Percentiles rank a stretch among this genome's conserved stretches.
Evolutionary conservation across 1,140 invertebrate genomes (phyloP).

Genomic region (Leguminivora glycinivorella): DNA sequence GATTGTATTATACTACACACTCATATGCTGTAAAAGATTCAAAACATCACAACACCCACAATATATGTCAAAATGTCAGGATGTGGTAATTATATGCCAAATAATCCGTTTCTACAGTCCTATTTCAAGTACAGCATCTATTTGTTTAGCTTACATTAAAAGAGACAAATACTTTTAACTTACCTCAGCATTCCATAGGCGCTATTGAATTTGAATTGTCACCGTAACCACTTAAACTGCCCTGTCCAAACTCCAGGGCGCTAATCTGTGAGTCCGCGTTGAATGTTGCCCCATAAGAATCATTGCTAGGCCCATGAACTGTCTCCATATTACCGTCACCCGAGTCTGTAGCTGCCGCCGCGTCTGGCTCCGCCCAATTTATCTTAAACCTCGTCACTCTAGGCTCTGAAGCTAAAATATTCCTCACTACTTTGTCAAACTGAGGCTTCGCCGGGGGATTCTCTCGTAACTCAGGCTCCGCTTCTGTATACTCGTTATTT

Average conservation of each 20-base stretch:
- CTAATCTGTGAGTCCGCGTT: slow-evolving; percentile 73
- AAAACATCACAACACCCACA: too few relatives aligned
- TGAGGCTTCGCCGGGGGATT: slow-evolving; percentile 95
- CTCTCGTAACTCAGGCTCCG: slow-evolving; percentile 94
- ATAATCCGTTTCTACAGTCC: too few relatives aligned
- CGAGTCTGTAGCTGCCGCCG: slow-evolving; percentile 53
- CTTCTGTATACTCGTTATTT: slow-evolving; percentile 97
- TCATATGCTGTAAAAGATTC: too few relatives aligned
- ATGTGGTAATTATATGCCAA: too few relatives aligned
- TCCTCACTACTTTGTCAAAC: slow-evolving; percentile 96
- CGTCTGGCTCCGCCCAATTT: slow-evolving; percentile 93
- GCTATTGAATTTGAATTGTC: slow-evolving; percentile 76
- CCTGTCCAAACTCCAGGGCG: slow-evolving; percentile 66
- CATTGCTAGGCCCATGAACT: slow-evolving; percentile 61
- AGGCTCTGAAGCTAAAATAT: slow-evolving; percentile 96
- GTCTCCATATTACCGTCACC: slow-evolving; percentile 58
- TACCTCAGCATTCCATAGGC: slow-evolving; percentile 76
- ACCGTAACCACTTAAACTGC: slow-evolving; percentile 68
- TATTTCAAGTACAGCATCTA: too few relatives aligned
- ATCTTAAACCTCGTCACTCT: slow-evolving; percentile 97
- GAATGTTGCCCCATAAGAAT: slow-evolving; percentile 65
- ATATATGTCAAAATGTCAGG: too few relatives aligned
- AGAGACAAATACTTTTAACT: neutral
- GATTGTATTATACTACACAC: too few relatives aligned
- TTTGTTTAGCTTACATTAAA: neutral